These are phyloP conservation scores for Drosophila atripex DNA, from an alignment of 2,888 invertebrate genomes.

Conservation along the genomic window DNA sequence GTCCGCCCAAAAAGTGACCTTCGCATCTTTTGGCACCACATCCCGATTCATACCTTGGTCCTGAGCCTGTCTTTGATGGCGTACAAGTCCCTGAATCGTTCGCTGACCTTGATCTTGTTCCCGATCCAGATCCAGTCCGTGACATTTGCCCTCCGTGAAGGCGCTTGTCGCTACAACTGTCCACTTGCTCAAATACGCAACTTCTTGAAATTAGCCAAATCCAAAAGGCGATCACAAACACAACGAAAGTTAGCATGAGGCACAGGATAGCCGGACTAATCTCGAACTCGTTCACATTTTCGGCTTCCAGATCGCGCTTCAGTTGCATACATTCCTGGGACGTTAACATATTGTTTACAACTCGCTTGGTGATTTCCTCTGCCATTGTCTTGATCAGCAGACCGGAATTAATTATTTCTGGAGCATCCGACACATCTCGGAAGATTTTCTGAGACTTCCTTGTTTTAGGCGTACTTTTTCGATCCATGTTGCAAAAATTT, in stretches of 20 bases:
- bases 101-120: not conserved
- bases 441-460: not conserved
- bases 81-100: no score
- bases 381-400: not conserved
- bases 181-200: slow-evolving; percentile 8
- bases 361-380: not conserved
- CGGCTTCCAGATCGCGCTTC: slow-evolving; percentile 36
- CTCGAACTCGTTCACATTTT: not conserved
- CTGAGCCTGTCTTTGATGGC: not conserved
- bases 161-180: not conserved
- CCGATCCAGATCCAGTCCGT: not conserved
- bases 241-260: slow-evolving; percentile 36
- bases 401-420: not conserved
- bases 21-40: not conserved
- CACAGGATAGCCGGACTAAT: slow-evolving; percentile 8
- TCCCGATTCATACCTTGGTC: not conserved
- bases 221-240: slow-evolving; percentile 35
- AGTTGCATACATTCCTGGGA: slow-evolving; percentile 47
- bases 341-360: slow-evolving; percentile 47
- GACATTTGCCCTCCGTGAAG: slow-evolving; percentile 2
- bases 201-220: slow-evolving; percentile 39
- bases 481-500: no score
- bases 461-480: no score
- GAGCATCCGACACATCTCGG: not conserved
- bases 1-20: not conserved